A percentile compares a stretch with the other conserved stretches of the same genome.
Conservation (phyloP, 1,140 invertebrate species). For the Listronotus oregonensis region DNA sequence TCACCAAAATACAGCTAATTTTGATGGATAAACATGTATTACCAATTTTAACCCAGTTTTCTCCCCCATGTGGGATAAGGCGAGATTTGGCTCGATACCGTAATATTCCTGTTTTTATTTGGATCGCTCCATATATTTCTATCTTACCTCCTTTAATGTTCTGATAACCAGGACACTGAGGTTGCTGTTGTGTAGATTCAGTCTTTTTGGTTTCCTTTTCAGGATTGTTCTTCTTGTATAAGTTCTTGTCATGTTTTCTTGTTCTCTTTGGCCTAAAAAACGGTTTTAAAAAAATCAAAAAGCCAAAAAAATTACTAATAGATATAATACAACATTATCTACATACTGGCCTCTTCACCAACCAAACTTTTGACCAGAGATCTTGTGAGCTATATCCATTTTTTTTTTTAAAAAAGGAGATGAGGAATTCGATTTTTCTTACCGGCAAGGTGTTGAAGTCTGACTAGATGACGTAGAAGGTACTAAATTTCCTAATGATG, state of each 20-base stretch:
- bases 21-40: no score
- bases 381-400: no score
- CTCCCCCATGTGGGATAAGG: no score
- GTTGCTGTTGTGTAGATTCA: conserved; percentile 16
- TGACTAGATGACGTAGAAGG: conserved; percentile 42
- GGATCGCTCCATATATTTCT: no score
- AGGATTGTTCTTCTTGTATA: conserved; percentile 43
- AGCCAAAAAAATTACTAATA: not conserved
- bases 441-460: conserved; percentile 43
- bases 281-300: not conserved
- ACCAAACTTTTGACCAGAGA: no score
- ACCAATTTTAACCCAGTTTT: no score
- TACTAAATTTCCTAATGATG: conserved; percentile 5
- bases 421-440: not conserved
- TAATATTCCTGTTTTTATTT: no score
- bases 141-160: conserved; percentile 10
- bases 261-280: conserved; percentile 46
- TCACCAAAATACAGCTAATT: no score
- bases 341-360: no score
- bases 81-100: no score
- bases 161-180: not conserved
- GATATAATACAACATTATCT: no score
- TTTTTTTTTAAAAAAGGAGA: no score
- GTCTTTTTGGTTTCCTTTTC: conserved; percentile 34
- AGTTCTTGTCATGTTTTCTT: conserved; percentile 49